Percentiles rank a stretch among this genome's conserved stretches.
phyloP scores from a whole-genome alignment of 1,140 invertebrate species.

The Neodiprion fabricii region DNA sequence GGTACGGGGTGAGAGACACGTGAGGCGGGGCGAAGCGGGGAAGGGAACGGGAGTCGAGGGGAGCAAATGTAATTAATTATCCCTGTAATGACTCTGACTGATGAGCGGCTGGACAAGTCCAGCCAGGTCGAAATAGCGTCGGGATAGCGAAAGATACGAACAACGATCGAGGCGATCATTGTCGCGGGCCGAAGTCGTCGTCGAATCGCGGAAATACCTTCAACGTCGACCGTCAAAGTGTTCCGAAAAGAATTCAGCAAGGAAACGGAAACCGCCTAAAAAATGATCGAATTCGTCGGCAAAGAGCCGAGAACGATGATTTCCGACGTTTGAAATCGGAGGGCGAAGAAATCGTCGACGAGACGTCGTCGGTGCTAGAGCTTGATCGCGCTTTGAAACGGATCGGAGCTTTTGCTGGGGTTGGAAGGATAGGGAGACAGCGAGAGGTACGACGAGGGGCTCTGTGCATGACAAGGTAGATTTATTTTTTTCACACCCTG shows the following conservation, averaged over 20 bases:
- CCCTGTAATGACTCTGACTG: conserved; percentile 65
- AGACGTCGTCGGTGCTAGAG: too few species aligned
- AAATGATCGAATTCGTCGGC: too few species aligned
- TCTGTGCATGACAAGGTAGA: conserved; percentile 61
- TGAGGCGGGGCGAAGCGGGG: conserved; percentile 26
- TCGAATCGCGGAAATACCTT: too few species aligned
- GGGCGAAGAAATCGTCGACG: too few species aligned
- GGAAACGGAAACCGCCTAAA: too few species aligned
- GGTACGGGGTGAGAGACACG: background rate
- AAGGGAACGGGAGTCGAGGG: conserved; percentile 47
- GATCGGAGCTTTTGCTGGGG: background rate
- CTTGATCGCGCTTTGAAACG: background rate
- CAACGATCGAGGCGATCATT: conserved; percentile 18
- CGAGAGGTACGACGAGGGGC: conserved; percentile 42
- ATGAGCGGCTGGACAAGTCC: conserved; percentile 63
- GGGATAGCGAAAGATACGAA: conserved; percentile 50
- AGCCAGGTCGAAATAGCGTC: conserved; percentile 58
- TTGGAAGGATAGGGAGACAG: conserved; percentile 43
- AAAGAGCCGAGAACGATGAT: too few species aligned
- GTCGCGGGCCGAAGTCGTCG: too few species aligned
- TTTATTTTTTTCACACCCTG: conserved; percentile 61
- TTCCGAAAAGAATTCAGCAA: too few species aligned
- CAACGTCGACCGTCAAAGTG: too few species aligned
- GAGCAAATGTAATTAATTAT: conserved; percentile 65
- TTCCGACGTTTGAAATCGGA: too few species aligned